Evolutionary conservation across 2,113 vertebrate species (phyloP), one percentile per base, ranked within the genome.

Genomic region (Climacteris rufus): DNA sequence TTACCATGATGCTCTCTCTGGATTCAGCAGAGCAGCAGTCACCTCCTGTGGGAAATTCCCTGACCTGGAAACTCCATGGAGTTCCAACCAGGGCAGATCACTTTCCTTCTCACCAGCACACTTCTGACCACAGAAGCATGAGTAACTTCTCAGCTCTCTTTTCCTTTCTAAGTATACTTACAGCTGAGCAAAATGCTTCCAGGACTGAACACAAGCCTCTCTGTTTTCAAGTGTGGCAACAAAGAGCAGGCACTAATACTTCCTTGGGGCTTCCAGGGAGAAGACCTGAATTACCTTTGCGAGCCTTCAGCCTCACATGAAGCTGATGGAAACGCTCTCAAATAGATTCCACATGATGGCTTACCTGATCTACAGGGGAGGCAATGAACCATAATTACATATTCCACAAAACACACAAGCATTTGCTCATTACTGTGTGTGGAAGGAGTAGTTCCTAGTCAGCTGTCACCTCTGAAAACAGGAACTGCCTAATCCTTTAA

Each of bases 1-100:
- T 49, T 56, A 69, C 50, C 37, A 45, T 0, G 0, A 12, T 1
- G 3, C 30, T 44, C 27, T 37, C 42, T 59, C 60, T 7, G 13
- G 72, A 57, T 30, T 30, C 35, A 72, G 12, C 6, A 8, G 23
- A 83, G 42, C 63, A 77, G 44, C 61, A 53, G 17, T 5, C 19
- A 60, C 60, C 59, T 77, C 22, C 22, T 68, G 37, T 49, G 74
- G 59, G 87, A 79, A 91, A 72, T 25, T 49, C 66, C 53, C 74
- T 39, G n/a, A 42, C 53, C 39, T 57, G 56, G 37, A 57, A 81
- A 83, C 16, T 72, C 52, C 70, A 56, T 25, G 44, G 40, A 83
- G 61, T 31, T 65, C 53, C 31, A 44, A 22, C 10, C 22, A 35
- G 50, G 65, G 47, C 22, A 77, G 54, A 54, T 53, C 31, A 27